phyloP scores from a whole-genome alignment of 2,797 vertebrate genomes.

The Zalophus californianus region DNA sequence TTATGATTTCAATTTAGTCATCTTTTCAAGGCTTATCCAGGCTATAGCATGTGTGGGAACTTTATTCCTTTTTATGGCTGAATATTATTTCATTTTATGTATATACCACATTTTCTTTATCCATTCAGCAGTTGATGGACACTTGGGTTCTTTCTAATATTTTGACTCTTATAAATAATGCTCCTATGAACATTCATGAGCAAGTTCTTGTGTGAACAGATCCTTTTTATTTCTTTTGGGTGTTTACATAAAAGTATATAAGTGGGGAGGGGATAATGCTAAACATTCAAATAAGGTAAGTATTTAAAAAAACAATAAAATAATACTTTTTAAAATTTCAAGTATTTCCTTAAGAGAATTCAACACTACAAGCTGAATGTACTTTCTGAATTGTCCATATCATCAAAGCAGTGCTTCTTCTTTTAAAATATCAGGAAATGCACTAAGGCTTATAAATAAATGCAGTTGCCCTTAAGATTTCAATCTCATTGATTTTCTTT shows the following conservation, averaged over 20 bases:
- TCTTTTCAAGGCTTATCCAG: neutral
- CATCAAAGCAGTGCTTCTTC: conserved; percentile 78
- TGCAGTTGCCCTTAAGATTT: conserved; percentile 87
- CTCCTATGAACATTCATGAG: neutral
- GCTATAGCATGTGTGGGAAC: neutral
- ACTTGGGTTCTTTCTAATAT: neutral
- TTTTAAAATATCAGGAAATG: conserved; percentile 73
- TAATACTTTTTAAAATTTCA: conserved; percentile 86
- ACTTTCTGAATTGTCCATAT: conserved; percentile 81
- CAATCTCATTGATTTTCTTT: conserved; percentile 86
- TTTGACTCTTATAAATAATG: neutral
- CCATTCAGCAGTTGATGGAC: neutral
- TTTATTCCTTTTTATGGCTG: neutral
- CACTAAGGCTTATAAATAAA: conserved; percentile 87
- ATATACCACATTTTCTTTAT: neutral
- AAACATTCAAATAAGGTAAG: conserved; percentile 88
- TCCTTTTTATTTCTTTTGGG: neutral
- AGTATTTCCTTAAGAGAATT: conserved; percentile 83
- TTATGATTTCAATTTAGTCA: neutral
- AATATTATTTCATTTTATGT: neutral
- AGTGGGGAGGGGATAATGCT: conserved; percentile 90
- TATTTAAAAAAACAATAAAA: conserved; percentile 88
- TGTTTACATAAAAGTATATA: conserved; percentile 88
- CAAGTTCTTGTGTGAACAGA: neutral
- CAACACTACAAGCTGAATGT: conserved; percentile 84